Evolutionary conservation across 2,888 invertebrate genomes (phyloP).

Genomic region (Ormyrus rosae): DNA sequence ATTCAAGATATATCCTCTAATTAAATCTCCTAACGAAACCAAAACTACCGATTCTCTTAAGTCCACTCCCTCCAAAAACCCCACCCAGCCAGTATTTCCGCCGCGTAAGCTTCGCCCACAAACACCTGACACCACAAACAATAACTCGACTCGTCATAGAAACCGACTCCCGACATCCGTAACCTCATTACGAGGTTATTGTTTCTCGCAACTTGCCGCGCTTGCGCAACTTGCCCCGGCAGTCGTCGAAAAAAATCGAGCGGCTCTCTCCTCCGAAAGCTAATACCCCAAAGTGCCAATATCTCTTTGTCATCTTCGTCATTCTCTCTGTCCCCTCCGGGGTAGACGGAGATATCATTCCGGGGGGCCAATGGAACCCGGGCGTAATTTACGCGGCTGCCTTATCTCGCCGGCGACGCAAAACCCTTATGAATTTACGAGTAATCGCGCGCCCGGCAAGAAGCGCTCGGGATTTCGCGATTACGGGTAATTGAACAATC

Average conservation of each 20-base stretch:
- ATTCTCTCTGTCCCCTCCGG: background rate
- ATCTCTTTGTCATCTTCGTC: constrained; percentile 50
- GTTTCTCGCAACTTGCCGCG: background rate
- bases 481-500: constrained; percentile 40
- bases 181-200: background rate
- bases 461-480: background rate
- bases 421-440: constrained; percentile 46
- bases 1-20: too few relatives aligned
- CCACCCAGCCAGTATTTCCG: too few relatives aligned
- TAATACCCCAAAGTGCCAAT: constrained; percentile 54
- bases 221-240: background rate
- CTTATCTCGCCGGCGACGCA: constrained; percentile 10
- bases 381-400: constrained; percentile 41
- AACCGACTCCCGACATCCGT: too few relatives aligned
- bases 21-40: too few relatives aligned
- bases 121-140: too few relatives aligned
- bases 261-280: background rate
- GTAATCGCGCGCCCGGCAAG: constrained; percentile 14
- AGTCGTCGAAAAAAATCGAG: background rate
- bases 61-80: too few relatives aligned
- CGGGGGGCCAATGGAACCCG: constrained; percentile 35
- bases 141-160: too few relatives aligned
- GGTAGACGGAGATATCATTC: background rate
- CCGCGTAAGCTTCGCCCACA: too few relatives aligned
- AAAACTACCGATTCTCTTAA: too few relatives aligned